These are phyloP conservation scores for Bos javanicus DNA, from an alignment of 2,113 vertebrate species.

Conservation along the genomic window DNA sequence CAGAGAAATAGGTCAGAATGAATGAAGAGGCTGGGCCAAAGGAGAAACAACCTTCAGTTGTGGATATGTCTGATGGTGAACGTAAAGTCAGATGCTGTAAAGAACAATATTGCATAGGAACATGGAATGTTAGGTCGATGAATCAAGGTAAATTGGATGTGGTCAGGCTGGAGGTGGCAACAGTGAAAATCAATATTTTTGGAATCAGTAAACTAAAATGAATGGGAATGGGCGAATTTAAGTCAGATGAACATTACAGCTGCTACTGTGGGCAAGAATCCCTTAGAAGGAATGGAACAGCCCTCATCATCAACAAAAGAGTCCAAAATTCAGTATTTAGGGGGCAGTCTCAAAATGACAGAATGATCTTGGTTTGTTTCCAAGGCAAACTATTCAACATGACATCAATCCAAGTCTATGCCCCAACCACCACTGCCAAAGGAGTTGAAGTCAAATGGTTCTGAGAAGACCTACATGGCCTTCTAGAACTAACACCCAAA, in stretches of 20 bases:
- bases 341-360: background rate
- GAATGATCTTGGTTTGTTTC: background rate
- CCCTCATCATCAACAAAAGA: background rate
- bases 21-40: background rate
- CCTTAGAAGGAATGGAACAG: background rate
- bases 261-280: background rate
- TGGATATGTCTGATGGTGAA: background rate
- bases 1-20: background rate
- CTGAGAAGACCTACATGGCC: background rate
- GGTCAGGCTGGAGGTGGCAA: background rate
- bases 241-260: background rate
- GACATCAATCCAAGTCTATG: background rate
- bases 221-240: accelerated
- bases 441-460: background rate
- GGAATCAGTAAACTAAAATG: background rate
- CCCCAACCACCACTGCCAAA: background rate
- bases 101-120: background rate
- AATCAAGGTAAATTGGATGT: background rate
- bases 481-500: background rate
- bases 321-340: background rate
- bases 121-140: background rate
- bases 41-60: background rate
- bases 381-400: background rate
- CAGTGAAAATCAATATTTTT: background rate
- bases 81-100: background rate